These are phyloP conservation scores for Gila robusta DNA, from an alignment of 2,797 vertebrate genomes.

Conservation along the genomic window DNA sequence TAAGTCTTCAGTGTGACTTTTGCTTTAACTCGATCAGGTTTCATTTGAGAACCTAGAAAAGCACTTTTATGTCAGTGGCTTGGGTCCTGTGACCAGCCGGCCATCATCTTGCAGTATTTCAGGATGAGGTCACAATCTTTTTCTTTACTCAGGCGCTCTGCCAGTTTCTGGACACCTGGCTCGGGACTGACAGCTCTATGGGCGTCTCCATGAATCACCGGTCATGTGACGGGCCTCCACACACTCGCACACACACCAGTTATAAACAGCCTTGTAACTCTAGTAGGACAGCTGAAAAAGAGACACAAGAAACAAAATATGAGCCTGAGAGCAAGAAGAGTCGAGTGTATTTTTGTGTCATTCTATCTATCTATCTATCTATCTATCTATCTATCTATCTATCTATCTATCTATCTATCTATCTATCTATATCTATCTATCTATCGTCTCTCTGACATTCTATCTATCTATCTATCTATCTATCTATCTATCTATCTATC, in stretches of 20 bases:
- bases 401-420: not conserved
- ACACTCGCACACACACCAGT: slow-evolving; percentile 84
- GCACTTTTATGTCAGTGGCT: slow-evolving; percentile 83
- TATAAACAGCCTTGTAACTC: slow-evolving; percentile 90
- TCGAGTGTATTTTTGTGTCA: not conserved
- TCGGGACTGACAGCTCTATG: slow-evolving; percentile 95
- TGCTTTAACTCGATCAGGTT: slow-evolving; percentile 64
- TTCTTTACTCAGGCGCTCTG: slow-evolving; percentile 84
- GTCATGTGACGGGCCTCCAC: slow-evolving; percentile 90
- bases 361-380: not conserved
- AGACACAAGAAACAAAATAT: slow-evolving; percentile 74
- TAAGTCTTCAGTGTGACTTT: slow-evolving; percentile 65
- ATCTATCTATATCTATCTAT: not conserved
- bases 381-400: not conserved
- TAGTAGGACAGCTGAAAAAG: slow-evolving; percentile 89
- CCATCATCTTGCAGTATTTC: slow-evolving; percentile 87
- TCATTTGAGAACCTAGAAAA: slow-evolving; percentile 84
- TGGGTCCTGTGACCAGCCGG: slow-evolving; percentile 87
- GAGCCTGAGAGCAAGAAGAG: slow-evolving; percentile 50
- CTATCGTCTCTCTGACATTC: too few relatives aligned
- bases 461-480: not conserved
- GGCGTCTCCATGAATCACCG: slow-evolving; percentile 94
- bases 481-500: not conserved
- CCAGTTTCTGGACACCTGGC: slow-evolving; percentile 94
- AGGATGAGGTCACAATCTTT: slow-evolving; percentile 92